These are phyloP conservation scores for Meandrusa payeni DNA, from an alignment of 2,888 invertebrate species.

Conservation along the genomic window DNA sequence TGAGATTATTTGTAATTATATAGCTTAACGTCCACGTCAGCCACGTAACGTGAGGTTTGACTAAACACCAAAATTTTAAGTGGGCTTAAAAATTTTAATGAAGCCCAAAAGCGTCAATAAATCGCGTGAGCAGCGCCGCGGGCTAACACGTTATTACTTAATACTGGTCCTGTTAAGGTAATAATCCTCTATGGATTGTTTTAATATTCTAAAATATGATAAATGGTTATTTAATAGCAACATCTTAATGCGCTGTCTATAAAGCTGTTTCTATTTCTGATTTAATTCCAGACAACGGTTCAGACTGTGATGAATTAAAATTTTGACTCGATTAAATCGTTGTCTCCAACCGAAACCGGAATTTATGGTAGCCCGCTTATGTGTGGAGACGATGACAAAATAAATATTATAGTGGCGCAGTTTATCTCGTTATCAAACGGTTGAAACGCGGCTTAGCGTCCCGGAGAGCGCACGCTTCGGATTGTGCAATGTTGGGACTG, in stretches of 20 bases:
- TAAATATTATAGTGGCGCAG: constrained; percentile 26
- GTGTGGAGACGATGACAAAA: constrained; percentile 24
- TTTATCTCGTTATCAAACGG: constrained; percentile 46
- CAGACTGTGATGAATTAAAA: constrained; percentile 9
- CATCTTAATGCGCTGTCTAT: constrained; percentile 23
- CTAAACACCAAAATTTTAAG: constrained; percentile 37
- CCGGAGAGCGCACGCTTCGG: constrained; percentile 40
- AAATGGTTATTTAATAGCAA: constrained; percentile 39
- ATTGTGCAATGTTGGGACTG: constrained; percentile 56
- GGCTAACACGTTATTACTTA: constrained; percentile 43
- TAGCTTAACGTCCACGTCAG: constrained; percentile 26
- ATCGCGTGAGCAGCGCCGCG: constrained; percentile 42
- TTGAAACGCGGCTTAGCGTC: constrained; percentile 42
- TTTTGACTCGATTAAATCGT: constrained; percentile 8
- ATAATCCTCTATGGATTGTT: constrained; percentile 33
- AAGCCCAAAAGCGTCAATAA: constrained; percentile 38
- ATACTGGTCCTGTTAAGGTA: constrained; percentile 34
- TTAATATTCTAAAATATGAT: constrained; percentile 34
- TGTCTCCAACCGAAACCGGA: constrained; percentile 9
- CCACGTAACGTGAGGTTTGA: constrained; percentile 28
- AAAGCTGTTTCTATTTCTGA: constrained; percentile 2
- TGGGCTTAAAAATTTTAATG: constrained; percentile 40
- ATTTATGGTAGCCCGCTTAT: not conserved
- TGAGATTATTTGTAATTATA: constrained; percentile 21
- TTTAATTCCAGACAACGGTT: not conserved